Percentiles rank a stretch among this genome's conserved stretches.
Evolutionary conservation across 2,113 vertebrate species (phyloP).

Genomic region (Hepsetus odoe): DNA sequence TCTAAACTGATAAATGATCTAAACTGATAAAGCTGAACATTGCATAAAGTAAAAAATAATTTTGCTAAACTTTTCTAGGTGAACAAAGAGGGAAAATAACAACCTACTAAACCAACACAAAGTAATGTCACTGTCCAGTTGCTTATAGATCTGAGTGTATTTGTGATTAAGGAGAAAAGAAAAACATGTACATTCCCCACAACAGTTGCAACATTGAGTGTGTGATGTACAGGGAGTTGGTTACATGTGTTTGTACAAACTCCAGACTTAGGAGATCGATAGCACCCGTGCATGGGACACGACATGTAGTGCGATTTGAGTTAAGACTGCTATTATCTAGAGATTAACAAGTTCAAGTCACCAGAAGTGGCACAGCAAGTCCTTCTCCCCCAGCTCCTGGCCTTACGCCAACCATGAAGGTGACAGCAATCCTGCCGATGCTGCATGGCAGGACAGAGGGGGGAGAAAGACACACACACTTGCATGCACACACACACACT

Average conservation of each 20-base stretch:
- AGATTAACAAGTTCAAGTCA: slow-evolving; percentile 76
- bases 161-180: not conserved
- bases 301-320: slow-evolving; percentile 69
- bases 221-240: not conserved
- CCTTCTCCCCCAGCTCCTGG: slow-evolving; percentile 77
- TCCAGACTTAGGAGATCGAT: slow-evolving; percentile 48
- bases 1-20: no score
- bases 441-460: slow-evolving; percentile 77
- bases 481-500: slow-evolving; percentile 18
- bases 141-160: no score
- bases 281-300: slow-evolving; percentile 48
- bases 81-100: no score
- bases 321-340: slow-evolving; percentile 73
- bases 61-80: no score
- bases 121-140: no score
- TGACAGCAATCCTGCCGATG: slow-evolving; percentile 84
- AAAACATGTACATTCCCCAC: not conserved
- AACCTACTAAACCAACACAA: no score
- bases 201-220: not conserved
- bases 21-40: no score
- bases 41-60: no score
- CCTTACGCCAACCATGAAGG: slow-evolving; percentile 79
- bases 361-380: slow-evolving; percentile 75
- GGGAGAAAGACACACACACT: slow-evolving; percentile 41
- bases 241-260: slow-evolving; percentile 43